A percentile compares a stretch with the other conserved stretches of the same genome.
phyloP scores from a whole-genome alignment of 2,888 invertebrate genomes.

The Eilema depressum region DNA sequence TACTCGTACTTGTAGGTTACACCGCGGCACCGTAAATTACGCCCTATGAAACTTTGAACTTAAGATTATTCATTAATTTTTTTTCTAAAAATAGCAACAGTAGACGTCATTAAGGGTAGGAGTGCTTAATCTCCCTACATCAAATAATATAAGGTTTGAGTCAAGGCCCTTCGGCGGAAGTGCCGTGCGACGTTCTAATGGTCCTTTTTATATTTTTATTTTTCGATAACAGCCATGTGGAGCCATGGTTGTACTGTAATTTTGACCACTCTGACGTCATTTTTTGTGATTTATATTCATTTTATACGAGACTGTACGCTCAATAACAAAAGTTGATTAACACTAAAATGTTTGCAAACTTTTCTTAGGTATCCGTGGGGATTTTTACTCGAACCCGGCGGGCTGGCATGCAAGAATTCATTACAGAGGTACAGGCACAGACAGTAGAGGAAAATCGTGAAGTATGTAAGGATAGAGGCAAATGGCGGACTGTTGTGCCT shows the following conservation, averaged over 20 bases:
- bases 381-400: too few relatives aligned
- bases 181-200: conserved; percentile 22
- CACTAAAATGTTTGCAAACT: background rate
- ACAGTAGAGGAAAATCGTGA: too few relatives aligned
- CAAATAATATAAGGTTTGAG: conserved; percentile 7
- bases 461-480: too few relatives aligned
- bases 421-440: too few relatives aligned
- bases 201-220: conserved; percentile 19
- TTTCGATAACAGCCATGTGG: background rate
- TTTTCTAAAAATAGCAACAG: background rate
- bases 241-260: conserved; percentile 7
- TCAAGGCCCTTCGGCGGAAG: conserved; percentile 23
- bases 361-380: too few relatives aligned
- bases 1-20: too few relatives aligned
- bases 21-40: background rate
- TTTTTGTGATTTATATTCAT: conserved; percentile 12
- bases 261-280: conserved; percentile 46
- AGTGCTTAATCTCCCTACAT: conserved; percentile 15
- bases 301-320: background rate
- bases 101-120: conserved; percentile 8
- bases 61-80: background rate
- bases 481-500: too few relatives aligned
- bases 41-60: background rate
- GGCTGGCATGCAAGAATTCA: too few relatives aligned
- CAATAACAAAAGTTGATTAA: background rate